Percentiles rank a stretch among this genome's conserved stretches.
Evolutionary conservation across 2,888 invertebrate genomes (phyloP).

Genomic region (Myathropa florea): DNA sequence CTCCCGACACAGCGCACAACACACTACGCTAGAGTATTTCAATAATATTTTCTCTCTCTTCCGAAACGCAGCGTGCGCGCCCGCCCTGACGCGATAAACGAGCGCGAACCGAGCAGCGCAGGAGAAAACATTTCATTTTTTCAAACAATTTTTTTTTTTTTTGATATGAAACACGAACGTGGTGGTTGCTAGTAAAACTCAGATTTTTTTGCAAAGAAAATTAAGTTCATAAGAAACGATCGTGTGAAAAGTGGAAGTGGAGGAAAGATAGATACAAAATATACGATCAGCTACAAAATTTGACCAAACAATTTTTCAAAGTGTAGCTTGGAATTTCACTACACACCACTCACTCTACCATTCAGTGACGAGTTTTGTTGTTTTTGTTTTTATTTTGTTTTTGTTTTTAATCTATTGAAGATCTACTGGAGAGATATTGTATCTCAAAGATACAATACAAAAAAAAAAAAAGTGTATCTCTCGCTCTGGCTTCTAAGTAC

Average conservation of each 20-base stretch:
- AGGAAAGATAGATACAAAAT: background rate
- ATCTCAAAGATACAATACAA: slow-evolving; percentile 41
- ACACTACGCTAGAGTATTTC: slow-evolving; percentile 12
- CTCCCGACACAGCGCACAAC: slow-evolving; percentile 53
- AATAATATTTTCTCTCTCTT: background rate
- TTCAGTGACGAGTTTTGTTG: background rate
- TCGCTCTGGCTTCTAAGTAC: background rate
- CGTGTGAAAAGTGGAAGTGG: background rate
- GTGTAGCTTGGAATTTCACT: slow-evolving; percentile 61
- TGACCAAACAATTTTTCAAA: slow-evolving; percentile 55
- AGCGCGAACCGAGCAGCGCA: slow-evolving; percentile 30
- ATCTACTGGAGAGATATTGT: slow-evolving; percentile 46
- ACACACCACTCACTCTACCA: slow-evolving; percentile 1
- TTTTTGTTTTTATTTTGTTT: slow-evolving; percentile 32
- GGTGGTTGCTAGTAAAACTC: background rate
- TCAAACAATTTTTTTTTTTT: background rate
- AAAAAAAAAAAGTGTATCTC: slow-evolving; percentile 33
- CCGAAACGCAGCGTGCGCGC: background rate
- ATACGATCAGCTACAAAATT: no score
- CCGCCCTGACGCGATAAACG: slow-evolving; percentile 52
- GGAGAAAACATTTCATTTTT: slow-evolving; percentile 8
- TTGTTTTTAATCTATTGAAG: slow-evolving; percentile 37
- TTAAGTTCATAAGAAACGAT: background rate
- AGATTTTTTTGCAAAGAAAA: background rate
- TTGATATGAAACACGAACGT: background rate